Evolutionary conservation across 2,113 vertebrate species (phyloP).

Genomic region (Indri indri): DNA sequence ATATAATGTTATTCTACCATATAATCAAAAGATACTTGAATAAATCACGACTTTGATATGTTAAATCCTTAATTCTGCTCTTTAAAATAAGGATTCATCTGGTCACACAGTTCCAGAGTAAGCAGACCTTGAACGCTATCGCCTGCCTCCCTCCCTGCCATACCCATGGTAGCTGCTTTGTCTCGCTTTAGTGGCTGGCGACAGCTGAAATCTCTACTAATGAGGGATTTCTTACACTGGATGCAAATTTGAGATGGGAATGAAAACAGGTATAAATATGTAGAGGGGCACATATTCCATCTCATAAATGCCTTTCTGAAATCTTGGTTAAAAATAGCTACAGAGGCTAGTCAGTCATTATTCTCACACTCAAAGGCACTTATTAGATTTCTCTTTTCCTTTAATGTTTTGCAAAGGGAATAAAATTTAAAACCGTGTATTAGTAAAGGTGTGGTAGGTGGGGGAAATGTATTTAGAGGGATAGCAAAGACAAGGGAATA

Average conservation of each 20-base stretch:
- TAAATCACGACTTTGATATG: background rate
- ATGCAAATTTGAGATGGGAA: background rate
- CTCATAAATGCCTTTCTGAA: constrained; percentile 19
- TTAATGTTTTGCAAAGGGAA: background rate
- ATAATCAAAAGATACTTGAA: background rate
- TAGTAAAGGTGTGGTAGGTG: background rate
- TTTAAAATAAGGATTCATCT: background rate
- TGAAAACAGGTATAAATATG: background rate
- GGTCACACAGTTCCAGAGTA: background rate
- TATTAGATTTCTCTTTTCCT: background rate
- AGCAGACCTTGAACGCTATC: background rate
- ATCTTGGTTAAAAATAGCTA: constrained; percentile 31
- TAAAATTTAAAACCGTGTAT: background rate
- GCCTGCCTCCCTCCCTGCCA: background rate
- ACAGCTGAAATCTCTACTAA: background rate
- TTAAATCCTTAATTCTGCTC: background rate
- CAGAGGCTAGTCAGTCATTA: background rate
- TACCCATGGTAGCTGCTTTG: background rate
- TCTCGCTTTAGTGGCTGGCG: background rate
- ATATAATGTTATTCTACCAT: background rate
- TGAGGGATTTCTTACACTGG: background rate
- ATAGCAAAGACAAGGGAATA: background rate
- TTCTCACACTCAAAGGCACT: background rate
- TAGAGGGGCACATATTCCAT: background rate
- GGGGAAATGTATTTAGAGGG: background rate